phyloP scores from a whole-genome alignment of 2,113 vertebrate species.

The Corvus moneduloides region DNA sequence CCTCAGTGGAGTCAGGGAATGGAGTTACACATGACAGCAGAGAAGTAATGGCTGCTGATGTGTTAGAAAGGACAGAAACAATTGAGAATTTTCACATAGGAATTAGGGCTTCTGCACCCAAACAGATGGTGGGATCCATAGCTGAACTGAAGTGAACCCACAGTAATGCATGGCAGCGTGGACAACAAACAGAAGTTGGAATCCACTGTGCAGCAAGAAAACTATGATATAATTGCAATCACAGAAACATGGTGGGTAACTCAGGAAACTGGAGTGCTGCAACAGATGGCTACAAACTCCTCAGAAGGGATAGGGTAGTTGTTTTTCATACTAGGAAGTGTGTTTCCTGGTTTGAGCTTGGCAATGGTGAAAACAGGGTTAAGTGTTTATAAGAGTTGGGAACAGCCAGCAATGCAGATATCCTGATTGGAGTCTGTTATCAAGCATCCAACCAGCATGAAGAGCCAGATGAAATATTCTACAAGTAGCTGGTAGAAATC shows the following conservation, averaged over 20 bases:
- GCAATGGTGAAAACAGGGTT: background rate
- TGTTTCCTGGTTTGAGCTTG: background rate
- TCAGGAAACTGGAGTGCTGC: background rate
- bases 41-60: background rate
- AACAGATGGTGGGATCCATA: background rate
- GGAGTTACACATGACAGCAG: rapidly evolving
- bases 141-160: background rate
- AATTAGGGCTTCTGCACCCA: background rate
- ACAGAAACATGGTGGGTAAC: background rate
- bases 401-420: background rate
- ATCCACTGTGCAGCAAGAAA: background rate
- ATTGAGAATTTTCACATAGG: background rate
- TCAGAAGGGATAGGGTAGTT: background rate
- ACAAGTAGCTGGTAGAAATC: background rate
- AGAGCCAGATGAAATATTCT: background rate
- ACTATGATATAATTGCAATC: background rate
- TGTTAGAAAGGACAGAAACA: background rate
- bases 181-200: background rate
- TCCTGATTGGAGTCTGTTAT: background rate
- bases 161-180: background rate
- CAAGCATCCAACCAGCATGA: background rate
- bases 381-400: background rate
- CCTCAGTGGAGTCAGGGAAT: background rate
- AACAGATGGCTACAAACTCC: background rate
- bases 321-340: no score